Evolutionary conservation across 2,113 vertebrate species (phyloP), one percentile per base, ranked within the genome.

Genomic region (Rhizomys pruinosus): DNA sequence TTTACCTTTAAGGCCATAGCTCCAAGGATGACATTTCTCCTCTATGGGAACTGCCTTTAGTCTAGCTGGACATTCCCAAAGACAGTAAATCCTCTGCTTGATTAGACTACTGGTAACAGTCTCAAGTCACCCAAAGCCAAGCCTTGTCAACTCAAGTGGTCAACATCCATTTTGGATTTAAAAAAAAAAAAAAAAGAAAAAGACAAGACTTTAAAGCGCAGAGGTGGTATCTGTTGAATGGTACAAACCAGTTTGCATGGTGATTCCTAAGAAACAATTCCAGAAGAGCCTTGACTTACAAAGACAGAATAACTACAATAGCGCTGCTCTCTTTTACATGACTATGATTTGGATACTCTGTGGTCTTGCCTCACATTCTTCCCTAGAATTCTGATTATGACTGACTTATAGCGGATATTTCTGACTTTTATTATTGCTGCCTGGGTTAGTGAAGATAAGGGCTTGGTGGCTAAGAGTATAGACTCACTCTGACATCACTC

Each of bases 21-120:
- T 69, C 64, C 0, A 1, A 1, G 47, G 8, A 5, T 22, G 2
- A 0, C 1, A n/a, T 3, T 17, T 5, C 13, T 25, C 6, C 8
- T 64, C 72, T 25, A 7, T 8, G 3, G 47, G 52, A 66, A 61
- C 0, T 1, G 5, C 34, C 74, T 64, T 78, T 4, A 2, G 20
- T 57, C 44, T 79, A 32, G 84, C 1, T 1, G n/a, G 55, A 25
- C 16, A 20, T 12, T 68, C 27, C 68, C 37, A 57, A 22, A 47
- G 57, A 89, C 0, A 6, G n/a, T 2, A 23, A 29, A 22, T 5
- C 2, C 9, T 22, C 27, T 4, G 2, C 44, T 25, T 29, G n/a
- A 13, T 66, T 3, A 20, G 27, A n/a, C 25, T 1, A 7, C 44
- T 7, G 71, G 25, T n/a, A 19, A 25, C 0, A 23, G 85, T 39